These are phyloP conservation scores for Venusia cambrica DNA, from an alignment of 2,888 invertebrate genomes.

Conservation along the genomic window DNA sequence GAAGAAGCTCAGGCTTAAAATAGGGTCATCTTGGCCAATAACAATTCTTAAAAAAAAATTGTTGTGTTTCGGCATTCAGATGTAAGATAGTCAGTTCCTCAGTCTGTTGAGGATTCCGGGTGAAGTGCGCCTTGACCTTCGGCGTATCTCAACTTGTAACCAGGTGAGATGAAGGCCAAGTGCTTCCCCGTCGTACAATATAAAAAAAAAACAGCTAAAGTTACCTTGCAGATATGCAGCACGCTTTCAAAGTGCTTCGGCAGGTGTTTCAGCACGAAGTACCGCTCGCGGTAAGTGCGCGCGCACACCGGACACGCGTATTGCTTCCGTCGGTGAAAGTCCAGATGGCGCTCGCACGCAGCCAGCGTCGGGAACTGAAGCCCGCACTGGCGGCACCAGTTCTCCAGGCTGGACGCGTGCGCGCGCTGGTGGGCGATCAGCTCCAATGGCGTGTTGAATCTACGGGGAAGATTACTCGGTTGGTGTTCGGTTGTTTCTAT, in stretches of 20 bases:
- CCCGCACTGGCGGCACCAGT: constrained; percentile 59
- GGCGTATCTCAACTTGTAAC: too few relatives aligned
- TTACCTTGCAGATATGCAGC: constrained; percentile 76
- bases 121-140: too few relatives aligned
- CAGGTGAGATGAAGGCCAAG: too few relatives aligned
- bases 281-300: constrained; percentile 74
- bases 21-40: too few relatives aligned
- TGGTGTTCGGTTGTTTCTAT: background rate
- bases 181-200: too few relatives aligned
- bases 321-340: constrained; percentile 50
- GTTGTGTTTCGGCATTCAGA: too few relatives aligned
- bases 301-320: constrained; percentile 81
- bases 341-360: constrained; percentile 54
- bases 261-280: constrained; percentile 56
- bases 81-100: too few relatives aligned
- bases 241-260: constrained; percentile 56
- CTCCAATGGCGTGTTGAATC: constrained; percentile 53
- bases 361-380: constrained; percentile 50
- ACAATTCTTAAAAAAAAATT: too few relatives aligned
- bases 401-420: constrained; percentile 40
- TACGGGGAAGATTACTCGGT: constrained; percentile 22
- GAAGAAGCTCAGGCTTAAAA: too few relatives aligned
- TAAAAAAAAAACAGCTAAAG: too few relatives aligned
- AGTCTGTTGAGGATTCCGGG: too few relatives aligned
- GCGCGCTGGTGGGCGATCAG: constrained; percentile 50